Base-by-base conservation (phyloP, 1,140 invertebrate species). In the Pseudomyrmex pallidus region DNA sequence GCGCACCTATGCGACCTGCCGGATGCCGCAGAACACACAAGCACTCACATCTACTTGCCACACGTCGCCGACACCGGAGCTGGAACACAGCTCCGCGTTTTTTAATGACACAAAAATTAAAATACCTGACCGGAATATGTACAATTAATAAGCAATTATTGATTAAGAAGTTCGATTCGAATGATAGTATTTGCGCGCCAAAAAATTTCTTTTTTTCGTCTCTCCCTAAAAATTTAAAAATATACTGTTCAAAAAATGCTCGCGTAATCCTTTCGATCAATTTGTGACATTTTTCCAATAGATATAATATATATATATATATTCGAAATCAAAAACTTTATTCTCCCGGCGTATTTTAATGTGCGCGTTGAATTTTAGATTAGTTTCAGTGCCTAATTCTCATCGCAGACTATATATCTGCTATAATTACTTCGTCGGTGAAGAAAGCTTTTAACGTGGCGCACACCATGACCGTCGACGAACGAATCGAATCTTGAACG, bases 401-500 rank as follows among this genome's bases (percentile, higher is more conserved):
- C 89, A 82, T 72, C 22, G 85, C 67, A 56, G 52, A 62, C 86
- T 78, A 82, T 85, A 85, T 91, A 91, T 90, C 89, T 68, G 89
- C 92, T 35, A 35, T 35, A 93, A 93, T 93, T 93, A 92, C 90
- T 50, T 76, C 72, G 70, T 76, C 68, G 87, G 89, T 85, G 87
- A 88, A 87, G 87, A 89, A 92, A 91, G 91, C 91, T 91, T 91
- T 93, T 92, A 92, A 89, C 83, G 78, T 72, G 78, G 86, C 80
- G 84, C 87, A 85, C 87, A 85, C 86, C 85, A 74, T 87, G 86
- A 77, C 82, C 66, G 78, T 67, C 73, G 68, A 86, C 85, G 64
- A 82, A 62, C 88, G 87, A 89, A 88, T 85, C 86, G 85, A 90
- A 88, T 48, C 61, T 68, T 46, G 25, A 25, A 74, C 76, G 78